Conservation (phyloP, 2,113 vertebrate species). For the Zapornia atra region DNA sequence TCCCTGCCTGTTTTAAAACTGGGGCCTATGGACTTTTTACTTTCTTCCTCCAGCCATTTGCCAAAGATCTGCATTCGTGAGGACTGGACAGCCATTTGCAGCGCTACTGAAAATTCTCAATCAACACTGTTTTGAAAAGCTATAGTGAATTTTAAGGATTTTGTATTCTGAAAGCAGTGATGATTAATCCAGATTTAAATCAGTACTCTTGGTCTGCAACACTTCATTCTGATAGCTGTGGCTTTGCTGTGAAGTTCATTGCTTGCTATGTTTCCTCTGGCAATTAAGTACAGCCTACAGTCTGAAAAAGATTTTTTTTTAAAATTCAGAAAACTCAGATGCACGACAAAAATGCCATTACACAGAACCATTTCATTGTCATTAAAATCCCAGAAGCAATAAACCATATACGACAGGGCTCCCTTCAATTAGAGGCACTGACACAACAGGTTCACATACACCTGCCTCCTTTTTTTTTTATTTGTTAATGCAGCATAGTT, state of each 20-base stretch:
- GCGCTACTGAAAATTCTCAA: neutral
- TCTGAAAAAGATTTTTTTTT: neutral
- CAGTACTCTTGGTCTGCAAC: neutral
- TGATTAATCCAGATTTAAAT: neutral
- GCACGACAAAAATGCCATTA: neutral
- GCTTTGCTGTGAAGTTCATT: neutral
- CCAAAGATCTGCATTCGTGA: neutral
- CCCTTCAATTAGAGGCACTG: neutral
- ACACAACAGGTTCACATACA: neutral
- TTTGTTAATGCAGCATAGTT: neutral
- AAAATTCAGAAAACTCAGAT: neutral
- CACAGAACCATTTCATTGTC: neutral
- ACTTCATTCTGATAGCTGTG: neutral
- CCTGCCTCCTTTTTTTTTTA: neutral
- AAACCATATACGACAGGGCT: neutral
- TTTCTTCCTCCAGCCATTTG: neutral
- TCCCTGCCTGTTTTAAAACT: neutral
- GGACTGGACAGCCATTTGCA: neutral
- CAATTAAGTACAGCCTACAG: neutral
- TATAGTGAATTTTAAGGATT: neutral
- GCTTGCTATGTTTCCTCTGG: neutral
- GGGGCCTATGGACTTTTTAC: neutral
- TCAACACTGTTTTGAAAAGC: neutral
- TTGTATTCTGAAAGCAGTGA: neutral
- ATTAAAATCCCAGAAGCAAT: neutral